Evolutionary conservation across 2,888 invertebrate genomes (phyloP).

Genomic region (Tholera decimalis): DNA sequence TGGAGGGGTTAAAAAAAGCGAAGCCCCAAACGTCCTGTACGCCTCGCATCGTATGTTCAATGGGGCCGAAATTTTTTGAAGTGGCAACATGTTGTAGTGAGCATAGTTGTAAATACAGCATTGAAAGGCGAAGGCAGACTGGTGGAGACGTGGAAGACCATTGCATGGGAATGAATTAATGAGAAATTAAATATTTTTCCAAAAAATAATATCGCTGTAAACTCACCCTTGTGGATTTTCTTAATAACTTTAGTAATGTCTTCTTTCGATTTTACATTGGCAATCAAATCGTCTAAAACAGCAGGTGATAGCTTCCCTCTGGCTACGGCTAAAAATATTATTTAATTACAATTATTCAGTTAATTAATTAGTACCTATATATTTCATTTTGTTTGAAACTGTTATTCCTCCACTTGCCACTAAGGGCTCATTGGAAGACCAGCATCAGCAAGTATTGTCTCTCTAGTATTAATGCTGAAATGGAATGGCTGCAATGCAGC

Average conservation of each 20-base stretch:
- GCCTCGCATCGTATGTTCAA: background rate
- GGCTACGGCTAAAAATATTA: constrained; percentile 36
- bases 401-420: no score
- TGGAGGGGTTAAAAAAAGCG: no score
- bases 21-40: background rate
- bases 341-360: background rate
- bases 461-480: no score
- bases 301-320: constrained; percentile 39
- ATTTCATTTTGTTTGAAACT: no score
- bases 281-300: constrained; percentile 38
- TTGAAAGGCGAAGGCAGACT: background rate
- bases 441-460: no score
- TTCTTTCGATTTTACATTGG: constrained; percentile 31
- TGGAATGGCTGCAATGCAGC: no score
- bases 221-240: constrained; percentile 39
- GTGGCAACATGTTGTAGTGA: no score
- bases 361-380: no score
- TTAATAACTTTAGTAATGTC: constrained; percentile 1
- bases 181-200: background rate
- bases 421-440: no score
- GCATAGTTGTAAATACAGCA: no score
- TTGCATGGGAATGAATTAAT: background rate
- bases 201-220: background rate
- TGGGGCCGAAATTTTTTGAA: background rate
- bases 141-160: background rate